These are phyloP conservation scores for Heliconius ethilla DNA, from an alignment of 2,888 invertebrate genomes.

Conservation along the genomic window DNA sequence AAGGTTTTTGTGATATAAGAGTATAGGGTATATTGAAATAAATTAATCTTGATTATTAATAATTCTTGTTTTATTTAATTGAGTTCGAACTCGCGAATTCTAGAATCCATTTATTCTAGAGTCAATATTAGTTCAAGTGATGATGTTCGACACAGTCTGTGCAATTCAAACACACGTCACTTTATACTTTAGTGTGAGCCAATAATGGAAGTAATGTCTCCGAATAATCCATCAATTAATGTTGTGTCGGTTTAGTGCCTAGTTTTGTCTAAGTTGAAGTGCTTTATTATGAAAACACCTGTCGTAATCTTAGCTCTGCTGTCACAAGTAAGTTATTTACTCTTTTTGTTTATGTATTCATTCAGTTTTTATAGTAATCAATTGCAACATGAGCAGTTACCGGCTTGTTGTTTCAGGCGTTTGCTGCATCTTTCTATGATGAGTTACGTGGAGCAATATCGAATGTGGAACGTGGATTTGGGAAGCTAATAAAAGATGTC, in stretches of 20 bases:
- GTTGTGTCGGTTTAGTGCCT: neutral
- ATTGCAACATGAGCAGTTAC: neutral
- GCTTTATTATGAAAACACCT: slow-evolving; percentile 13
- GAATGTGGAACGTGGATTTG: slow-evolving; percentile 62
- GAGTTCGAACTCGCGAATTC: slow-evolving; percentile 8
- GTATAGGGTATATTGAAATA: slow-evolving; percentile 54
- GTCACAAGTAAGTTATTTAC: slow-evolving; percentile 2
- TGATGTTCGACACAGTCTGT: slow-evolving; percentile 9
- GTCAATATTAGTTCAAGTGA: slow-evolving; percentile 40
- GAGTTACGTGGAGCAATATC: slow-evolving; percentile 59
- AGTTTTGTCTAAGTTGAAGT: neutral
- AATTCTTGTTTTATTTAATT: slow-evolving; percentile 46
- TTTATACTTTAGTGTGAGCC: slow-evolving; percentile 14
- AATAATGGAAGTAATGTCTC: slow-evolving; percentile 5
- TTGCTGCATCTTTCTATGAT: slow-evolving; percentile 59
- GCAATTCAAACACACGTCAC: slow-evolving; percentile 35
- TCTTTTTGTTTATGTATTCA: too few species aligned
- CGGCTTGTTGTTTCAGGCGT: slow-evolving; percentile 57
- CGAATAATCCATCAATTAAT: slow-evolving; percentile 13
- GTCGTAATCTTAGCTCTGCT: slow-evolving; percentile 3
- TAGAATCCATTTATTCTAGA: slow-evolving; percentile 9
- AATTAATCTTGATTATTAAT: slow-evolving; percentile 56
- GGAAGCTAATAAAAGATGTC: slow-evolving; percentile 64
- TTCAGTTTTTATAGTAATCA: neutral
- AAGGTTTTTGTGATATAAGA: slow-evolving; percentile 62